Evolutionary conservation across 2,113 vertebrate species (phyloP).

Genomic region (Syngnathoides biaculeatus): DNA sequence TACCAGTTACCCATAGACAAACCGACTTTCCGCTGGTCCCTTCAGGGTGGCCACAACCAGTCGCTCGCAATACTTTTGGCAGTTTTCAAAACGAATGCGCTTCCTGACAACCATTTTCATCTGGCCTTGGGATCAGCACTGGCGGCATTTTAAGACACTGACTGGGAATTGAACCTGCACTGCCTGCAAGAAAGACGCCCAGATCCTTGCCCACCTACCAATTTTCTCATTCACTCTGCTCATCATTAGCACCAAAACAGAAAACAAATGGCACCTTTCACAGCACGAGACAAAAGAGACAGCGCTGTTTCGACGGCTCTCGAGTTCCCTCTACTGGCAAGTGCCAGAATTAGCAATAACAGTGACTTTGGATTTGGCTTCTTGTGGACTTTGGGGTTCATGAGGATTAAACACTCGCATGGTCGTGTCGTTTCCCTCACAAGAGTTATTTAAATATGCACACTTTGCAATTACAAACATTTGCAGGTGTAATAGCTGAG

Average conservation of each 20-base stretch:
- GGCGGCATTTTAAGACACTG: no score
- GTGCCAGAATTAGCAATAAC: not conserved
- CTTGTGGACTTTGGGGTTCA: not conserved
- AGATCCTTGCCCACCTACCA: not conserved
- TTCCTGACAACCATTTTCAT: no score
- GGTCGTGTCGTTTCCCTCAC: not conserved
- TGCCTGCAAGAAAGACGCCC: no score
- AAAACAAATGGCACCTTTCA: not conserved
- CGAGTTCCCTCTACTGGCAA: constrained; percentile 71
- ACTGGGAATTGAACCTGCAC: no score
- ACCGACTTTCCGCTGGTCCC: no score
- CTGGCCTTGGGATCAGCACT: no score
- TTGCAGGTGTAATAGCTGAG: not conserved
- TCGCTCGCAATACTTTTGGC: no score
- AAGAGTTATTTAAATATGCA: not conserved
- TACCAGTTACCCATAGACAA: no score
- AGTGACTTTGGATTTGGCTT: not conserved
- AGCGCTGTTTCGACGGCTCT: constrained; percentile 40
- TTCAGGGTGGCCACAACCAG: no score
- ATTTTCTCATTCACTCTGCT: not conserved
- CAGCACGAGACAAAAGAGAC: constrained; percentile 5
- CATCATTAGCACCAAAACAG: not conserved
- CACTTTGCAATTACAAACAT: not conserved
- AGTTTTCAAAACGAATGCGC: no score
- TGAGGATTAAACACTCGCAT: not conserved